Evolutionary conservation across 2,888 invertebrate genomes (phyloP).

Genomic region (Noctuana brunneofusca): DNA sequence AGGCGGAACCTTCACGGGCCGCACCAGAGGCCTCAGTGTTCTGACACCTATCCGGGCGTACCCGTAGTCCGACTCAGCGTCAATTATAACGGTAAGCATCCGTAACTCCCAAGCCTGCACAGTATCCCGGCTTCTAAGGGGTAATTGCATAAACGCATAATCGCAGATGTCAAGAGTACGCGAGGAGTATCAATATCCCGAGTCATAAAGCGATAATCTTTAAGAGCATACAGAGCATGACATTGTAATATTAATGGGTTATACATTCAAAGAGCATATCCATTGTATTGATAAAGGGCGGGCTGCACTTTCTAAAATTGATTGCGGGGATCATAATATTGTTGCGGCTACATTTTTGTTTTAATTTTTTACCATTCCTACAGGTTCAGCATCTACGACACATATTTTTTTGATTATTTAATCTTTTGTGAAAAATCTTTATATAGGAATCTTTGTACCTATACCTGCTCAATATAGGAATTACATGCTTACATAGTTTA

Average conservation of each 20-base stretch:
- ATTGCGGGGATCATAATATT: conserved; percentile 2
- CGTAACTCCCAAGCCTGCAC: conserved; percentile 49
- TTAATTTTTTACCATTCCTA: neutral
- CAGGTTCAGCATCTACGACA: neutral
- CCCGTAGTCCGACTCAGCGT: conserved; percentile 50
- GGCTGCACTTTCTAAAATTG: conserved; percentile 16
- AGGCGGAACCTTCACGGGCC: conserved; percentile 50
- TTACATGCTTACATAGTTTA: no score
- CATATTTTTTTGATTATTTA: neutral
- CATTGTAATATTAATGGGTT: conserved; percentile 24
- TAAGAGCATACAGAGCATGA: conserved; percentile 16
- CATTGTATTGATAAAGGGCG: conserved; percentile 21
- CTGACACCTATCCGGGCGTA: conserved; percentile 67
- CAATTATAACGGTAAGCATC: conserved; percentile 75
- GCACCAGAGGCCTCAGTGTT: conserved; percentile 46
- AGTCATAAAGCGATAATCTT: conserved; percentile 36
- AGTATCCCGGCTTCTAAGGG: conserved; percentile 53
- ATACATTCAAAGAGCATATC: conserved; percentile 9
- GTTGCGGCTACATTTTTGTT: neutral
- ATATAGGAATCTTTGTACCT: no score
- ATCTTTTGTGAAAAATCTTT: no score
- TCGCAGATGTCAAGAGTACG: conserved; percentile 56
- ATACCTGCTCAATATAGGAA: no score
- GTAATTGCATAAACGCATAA: conserved; percentile 76
- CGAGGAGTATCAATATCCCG: conserved; percentile 64